phyloP scores from a whole-genome alignment of 2,888 invertebrate species.

The Aproaerema taeniolella region DNA sequence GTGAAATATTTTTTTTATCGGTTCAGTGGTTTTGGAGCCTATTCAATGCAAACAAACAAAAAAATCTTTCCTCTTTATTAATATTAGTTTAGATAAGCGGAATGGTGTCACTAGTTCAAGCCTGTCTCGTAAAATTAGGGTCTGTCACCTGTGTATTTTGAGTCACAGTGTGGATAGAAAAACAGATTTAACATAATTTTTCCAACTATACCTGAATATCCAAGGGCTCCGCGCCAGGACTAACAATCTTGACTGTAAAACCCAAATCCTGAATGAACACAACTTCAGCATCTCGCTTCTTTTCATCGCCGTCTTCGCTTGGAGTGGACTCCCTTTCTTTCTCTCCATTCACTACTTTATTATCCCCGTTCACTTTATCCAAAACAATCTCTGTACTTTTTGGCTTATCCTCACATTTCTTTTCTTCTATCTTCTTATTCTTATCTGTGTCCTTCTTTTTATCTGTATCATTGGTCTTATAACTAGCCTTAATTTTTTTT shows the following conservation, averaged over 20 bases:
- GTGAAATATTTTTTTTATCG: too few relatives aligned
- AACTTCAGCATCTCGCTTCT: constrained; percentile 85
- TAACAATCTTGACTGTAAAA: constrained; percentile 94
- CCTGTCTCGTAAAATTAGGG: too few relatives aligned
- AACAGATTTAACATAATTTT: neutral
- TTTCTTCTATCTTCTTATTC: constrained; percentile 36
- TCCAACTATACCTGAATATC: constrained; percentile 87
- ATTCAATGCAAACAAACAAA: too few relatives aligned
- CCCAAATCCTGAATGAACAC: constrained; percentile 94
- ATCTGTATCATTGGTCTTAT: constrained; percentile 44
- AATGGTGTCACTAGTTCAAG: too few relatives aligned
- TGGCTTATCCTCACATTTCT: constrained; percentile 36
- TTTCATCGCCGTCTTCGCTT: constrained; percentile 74
- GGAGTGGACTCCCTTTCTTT: constrained; percentile 65
- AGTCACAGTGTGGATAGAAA: too few relatives aligned
- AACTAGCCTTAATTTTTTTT: constrained; percentile 43
- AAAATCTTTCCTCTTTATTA: too few relatives aligned
- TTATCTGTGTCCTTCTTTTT: constrained; percentile 45
- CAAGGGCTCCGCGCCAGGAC: constrained; percentile 93
- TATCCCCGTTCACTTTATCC: constrained; percentile 50
- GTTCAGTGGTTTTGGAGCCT: too few relatives aligned
- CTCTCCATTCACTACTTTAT: constrained; percentile 55
- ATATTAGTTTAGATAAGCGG: too few relatives aligned
- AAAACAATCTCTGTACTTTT: constrained; percentile 34
- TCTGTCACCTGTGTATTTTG: too few relatives aligned